Evolutionary conservation across 2,113 vertebrate genomes (phyloP).

Genomic region (Hydrochoerus hydrochaeris): DNA sequence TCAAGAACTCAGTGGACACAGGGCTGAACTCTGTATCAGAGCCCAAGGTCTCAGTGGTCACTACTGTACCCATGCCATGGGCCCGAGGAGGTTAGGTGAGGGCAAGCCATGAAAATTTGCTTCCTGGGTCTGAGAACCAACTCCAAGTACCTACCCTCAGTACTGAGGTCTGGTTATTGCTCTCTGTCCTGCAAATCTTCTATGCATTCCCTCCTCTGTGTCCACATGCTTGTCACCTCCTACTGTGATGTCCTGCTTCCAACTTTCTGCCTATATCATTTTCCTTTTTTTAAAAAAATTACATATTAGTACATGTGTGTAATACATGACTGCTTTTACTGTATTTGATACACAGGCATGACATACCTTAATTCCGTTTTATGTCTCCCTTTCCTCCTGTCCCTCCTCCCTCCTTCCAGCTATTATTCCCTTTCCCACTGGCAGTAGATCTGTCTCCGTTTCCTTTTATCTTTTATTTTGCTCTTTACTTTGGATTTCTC

Average conservation of each 20-base stretch:
- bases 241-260: background rate
- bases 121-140: background rate
- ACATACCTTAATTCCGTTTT: background rate
- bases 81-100: background rate
- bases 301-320: background rate
- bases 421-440: background rate
- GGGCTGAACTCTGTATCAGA: background rate
- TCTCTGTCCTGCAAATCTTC: background rate
- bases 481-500: background rate
- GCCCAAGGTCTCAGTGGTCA: background rate
- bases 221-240: background rate
- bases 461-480: background rate
- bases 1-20: background rate
- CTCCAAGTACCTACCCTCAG: background rate
- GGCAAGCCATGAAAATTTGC: background rate
- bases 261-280: background rate
- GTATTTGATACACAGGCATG: background rate
- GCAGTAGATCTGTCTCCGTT: background rate
- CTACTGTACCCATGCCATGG: rapidly evolving
- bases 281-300: background rate
- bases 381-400: background rate
- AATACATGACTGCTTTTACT: background rate
- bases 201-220: background rate
- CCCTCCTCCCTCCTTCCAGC: background rate
- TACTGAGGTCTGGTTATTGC: background rate